Percentiles rank a stretch among this genome's conserved stretches.
Conservation (phyloP, 2,888 invertebrate species). For the Clunio marinus region DNA sequence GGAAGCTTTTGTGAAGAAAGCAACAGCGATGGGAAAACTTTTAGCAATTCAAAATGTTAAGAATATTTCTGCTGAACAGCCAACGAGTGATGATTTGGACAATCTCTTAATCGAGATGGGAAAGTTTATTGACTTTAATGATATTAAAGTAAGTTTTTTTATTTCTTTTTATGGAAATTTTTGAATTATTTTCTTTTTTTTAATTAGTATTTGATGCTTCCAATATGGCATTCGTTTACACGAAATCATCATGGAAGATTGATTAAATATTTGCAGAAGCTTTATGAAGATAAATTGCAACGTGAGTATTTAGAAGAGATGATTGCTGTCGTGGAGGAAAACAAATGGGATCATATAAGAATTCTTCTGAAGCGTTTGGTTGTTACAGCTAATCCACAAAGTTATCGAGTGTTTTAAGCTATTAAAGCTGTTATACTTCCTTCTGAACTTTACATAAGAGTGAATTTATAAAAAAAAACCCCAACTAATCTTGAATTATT, state of each 20-base stretch:
- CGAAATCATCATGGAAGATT: slow-evolving; percentile 77
- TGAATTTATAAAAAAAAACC: no score
- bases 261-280: slow-evolving; percentile 67
- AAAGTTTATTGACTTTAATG: slow-evolving; percentile 75
- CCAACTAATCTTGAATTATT: no score
- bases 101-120: slow-evolving; percentile 65
- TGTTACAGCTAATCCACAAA: slow-evolving; percentile 47
- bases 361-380: slow-evolving; percentile 45
- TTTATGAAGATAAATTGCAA: slow-evolving; percentile 75
- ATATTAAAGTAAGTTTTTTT: slow-evolving; percentile 61
- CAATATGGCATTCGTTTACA: slow-evolving; percentile 75
- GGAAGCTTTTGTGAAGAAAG: slow-evolving; percentile 74
- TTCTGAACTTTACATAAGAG: no score
- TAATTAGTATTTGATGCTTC: slow-evolving; percentile 60
- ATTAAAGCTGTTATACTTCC: no score
- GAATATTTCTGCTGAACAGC: slow-evolving; percentile 45
- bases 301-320: slow-evolving; percentile 58
- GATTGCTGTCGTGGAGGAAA: slow-evolving; percentile 44
- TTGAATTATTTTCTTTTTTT: slow-evolving; percentile 36
- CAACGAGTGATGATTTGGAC: slow-evolving; percentile 58
- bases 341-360: slow-evolving; percentile 48
- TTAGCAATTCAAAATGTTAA: slow-evolving; percentile 48
- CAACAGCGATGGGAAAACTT: slow-evolving; percentile 66
- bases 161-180: slow-evolving; percentile 8
- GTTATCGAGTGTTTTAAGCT: slow-evolving; percentile 44